Conservation (phyloP, 2,113 vertebrate genomes). For the Pseudorectes ferrugineus region DNA sequence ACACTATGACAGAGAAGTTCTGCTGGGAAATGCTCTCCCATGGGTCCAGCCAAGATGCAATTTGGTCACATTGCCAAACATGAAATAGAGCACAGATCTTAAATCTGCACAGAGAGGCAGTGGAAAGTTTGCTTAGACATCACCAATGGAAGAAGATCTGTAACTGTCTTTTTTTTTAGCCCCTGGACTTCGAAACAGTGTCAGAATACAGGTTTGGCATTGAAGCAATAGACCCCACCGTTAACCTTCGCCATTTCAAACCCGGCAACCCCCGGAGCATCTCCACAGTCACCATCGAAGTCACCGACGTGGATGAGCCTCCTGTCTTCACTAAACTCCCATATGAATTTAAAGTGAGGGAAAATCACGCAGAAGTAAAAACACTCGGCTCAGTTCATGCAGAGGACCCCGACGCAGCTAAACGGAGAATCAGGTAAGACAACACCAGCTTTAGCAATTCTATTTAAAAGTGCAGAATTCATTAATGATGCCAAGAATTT, state of each 20-base stretch:
- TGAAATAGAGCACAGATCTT: background rate
- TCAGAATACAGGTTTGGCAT: slow-evolving; percentile 66
- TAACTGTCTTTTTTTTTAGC: slow-evolving; percentile 58
- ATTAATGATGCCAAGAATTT: background rate
- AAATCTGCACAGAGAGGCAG: background rate
- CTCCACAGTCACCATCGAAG: slow-evolving; percentile 70
- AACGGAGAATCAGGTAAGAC: slow-evolving; percentile 76
- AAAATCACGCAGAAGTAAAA: slow-evolving; percentile 71
- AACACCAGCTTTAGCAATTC: background rate
- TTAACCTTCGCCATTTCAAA: slow-evolving; percentile 57
- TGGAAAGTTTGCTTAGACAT: background rate
- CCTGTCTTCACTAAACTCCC: slow-evolving; percentile 75
- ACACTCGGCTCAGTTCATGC: slow-evolving; percentile 77
- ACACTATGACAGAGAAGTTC: rapidly evolving
- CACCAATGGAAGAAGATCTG: background rate
- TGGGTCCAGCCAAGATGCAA: background rate
- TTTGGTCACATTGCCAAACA: background rate
- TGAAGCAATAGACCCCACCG: slow-evolving; percentile 73
- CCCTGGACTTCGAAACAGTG: slow-evolving; percentile 84
- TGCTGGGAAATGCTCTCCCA: background rate
- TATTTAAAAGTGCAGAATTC: background rate
- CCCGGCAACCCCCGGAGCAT: slow-evolving; percentile 32
- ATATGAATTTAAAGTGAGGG: slow-evolving; percentile 80
- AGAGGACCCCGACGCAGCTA: slow-evolving; percentile 77
- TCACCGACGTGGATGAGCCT: slow-evolving; percentile 88